Base-by-base conservation (phyloP, 2,797 vertebrate species). In the Alcedo atthis region DNA sequence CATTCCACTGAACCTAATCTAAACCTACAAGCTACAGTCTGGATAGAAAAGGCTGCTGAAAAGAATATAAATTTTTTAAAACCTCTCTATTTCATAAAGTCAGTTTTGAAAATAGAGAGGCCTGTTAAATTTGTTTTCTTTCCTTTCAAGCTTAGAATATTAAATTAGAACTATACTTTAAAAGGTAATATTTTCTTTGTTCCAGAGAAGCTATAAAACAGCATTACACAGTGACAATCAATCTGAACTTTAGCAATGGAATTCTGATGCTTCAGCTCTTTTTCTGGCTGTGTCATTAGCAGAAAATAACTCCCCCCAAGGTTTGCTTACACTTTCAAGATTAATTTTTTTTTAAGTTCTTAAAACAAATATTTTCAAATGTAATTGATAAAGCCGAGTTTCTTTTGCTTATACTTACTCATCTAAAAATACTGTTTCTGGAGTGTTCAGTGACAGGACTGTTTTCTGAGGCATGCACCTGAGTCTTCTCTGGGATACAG, bases 251-350 rank as follows among this genome's bases (percentile, higher is more conserved):
- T 49, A 93, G 67, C 53, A 85, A 43, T n/a, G 21, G 48, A 94
- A 84, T 96, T 94, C 59, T 95, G 94, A 87, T 92, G 79, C 80
- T 97, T 97, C 93, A 94, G 95, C 95, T 95, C 57, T 95, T 97
- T 97, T 96, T 78, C 68, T 79, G 63, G 40, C 45, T 88, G 12
- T 92, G 68, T 90, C 93, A 93, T 97, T 96, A 96, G 54, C 64
- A 54, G 73, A 92, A 96, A 95, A 96, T 76, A 96, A 97, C 40
- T 94, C 83, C 84, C 84, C 84, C 69, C 11, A 78, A 85, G 81
- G 90, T 82, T 97, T 96, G 91, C 91, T 95, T 93, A 94, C 32
- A 89, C 61, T 87, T 96, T 88, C 93, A 96, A 85, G 37, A 35
- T 83, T 86, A 21, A 19, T 93, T 53, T 83, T 46, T 51, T 49